phyloP scores from a whole-genome alignment of 2,888 invertebrate species.

The Caenorhabditis sp. region DNA sequence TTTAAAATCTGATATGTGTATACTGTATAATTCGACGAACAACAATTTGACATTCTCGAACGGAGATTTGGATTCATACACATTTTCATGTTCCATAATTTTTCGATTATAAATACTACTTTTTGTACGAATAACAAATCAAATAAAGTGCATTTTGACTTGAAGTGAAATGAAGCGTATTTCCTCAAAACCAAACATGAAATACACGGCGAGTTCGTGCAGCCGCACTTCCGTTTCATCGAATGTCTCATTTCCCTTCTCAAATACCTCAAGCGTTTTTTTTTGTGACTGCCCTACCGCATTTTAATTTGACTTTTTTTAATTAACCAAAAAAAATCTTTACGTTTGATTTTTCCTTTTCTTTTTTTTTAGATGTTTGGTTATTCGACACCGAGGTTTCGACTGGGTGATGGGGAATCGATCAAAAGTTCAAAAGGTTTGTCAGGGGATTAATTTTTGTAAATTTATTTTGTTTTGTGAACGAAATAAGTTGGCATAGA shows the following conservation, averaged over 20 bases:
- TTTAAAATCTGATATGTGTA: too few relatives aligned
- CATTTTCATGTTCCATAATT: not conserved
- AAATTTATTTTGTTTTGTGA: not conserved
- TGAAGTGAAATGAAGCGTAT: not conserved
- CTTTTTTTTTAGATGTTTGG: not conserved
- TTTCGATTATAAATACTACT: not conserved
- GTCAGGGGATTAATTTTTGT: not conserved
- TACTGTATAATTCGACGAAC: too few relatives aligned
- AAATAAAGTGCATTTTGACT: not conserved
- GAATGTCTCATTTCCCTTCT: not conserved
- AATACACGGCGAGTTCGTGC: not conserved
- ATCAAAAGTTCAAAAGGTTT: not conserved
- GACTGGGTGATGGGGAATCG: not conserved
- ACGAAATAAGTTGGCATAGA: not conserved
- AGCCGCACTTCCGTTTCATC: not conserved
- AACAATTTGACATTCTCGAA: too few relatives aligned
- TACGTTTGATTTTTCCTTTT: not conserved
- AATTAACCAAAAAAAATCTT: not conserved
- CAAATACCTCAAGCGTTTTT: not conserved
- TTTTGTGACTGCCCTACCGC: not conserved
- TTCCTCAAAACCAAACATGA: not conserved
- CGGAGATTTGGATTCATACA: not conserved
- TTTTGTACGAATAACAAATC: not conserved
- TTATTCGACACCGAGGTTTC: not conserved
- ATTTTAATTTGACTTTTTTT: not conserved